These are phyloP conservation scores for Maconellicoccus hirsutus DNA, from an alignment of 1,140 invertebrate genomes.

Conservation along the genomic window DNA sequence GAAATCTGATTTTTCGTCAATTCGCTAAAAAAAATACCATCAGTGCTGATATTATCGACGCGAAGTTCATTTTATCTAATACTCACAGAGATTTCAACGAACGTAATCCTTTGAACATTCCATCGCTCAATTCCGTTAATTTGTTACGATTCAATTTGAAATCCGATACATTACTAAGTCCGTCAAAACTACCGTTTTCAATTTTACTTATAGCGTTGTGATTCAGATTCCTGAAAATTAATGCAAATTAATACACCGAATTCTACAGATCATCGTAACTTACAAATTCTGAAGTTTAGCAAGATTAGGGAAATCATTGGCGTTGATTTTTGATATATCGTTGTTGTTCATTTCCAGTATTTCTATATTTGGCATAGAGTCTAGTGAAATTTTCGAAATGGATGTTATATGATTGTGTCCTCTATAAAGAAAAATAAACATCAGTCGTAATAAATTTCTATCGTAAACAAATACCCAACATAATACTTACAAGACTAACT, in stretches of 20 bases:
- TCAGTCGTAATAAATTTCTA: neutral
- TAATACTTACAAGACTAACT: conserved; percentile 7
- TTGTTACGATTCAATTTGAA: conserved; percentile 71
- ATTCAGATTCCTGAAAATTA: conserved; percentile 65
- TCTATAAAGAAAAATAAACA: neutral
- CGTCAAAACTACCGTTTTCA: conserved; percentile 64
- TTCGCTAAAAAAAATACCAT: conserved; percentile 45
- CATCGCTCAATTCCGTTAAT: conserved; percentile 62
- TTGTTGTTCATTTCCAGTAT: neutral
- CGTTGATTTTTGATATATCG: conserved; percentile 27
- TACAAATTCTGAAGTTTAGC: conserved; percentile 39
- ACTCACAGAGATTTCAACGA: conserved; percentile 57
- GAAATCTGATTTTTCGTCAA: conserved; percentile 67
- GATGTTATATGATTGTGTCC: neutral
- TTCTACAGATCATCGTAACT: too few relatives aligned
- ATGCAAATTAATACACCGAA: too few relatives aligned
- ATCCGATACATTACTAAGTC: conserved; percentile 53
- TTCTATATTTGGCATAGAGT: neutral
- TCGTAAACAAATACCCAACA: neutral
- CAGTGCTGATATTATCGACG: conserved; percentile 25
- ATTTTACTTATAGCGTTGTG: conserved; percentile 64
- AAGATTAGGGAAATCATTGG: conserved; percentile 38
- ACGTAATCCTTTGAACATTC: conserved; percentile 72
- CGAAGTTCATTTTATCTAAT: conserved; percentile 14
- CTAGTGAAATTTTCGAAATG: neutral